Conservation (phyloP, 2,888 invertebrate species). For the Netelia inedita region DNA sequence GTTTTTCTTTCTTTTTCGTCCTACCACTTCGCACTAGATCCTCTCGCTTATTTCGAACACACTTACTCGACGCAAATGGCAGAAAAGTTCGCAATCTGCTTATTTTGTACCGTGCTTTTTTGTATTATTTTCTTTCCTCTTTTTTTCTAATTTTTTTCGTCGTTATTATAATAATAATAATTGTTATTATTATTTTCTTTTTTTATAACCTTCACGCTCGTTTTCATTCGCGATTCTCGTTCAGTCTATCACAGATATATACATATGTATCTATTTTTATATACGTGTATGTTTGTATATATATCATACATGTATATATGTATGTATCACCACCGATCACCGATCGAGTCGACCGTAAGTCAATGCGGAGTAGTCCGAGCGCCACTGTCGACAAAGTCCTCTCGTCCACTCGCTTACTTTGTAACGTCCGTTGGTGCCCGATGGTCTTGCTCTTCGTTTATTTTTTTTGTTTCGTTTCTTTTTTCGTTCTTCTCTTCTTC, state of each 20-base stretch:
- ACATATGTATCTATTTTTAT: constrained; percentile 9
- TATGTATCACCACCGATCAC: neutral
- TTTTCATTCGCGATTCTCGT: constrained; percentile 2
- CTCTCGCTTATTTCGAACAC: too few relatives aligned
- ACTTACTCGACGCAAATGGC: too few relatives aligned
- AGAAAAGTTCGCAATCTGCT: too few relatives aligned
- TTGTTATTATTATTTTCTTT: too few relatives aligned
- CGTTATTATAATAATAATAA: neutral
- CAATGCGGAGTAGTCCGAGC: too few relatives aligned
- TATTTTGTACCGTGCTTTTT: too few relatives aligned
- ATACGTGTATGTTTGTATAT: neutral
- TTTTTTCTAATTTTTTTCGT: constrained; percentile 3
- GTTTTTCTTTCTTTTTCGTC: too few relatives aligned
- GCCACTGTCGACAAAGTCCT: neutral
- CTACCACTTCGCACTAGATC: too few relatives aligned
- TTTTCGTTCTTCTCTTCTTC: neutral
- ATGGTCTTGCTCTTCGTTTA: neutral
- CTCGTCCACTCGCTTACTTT: neutral
- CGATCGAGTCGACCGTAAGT: neutral
- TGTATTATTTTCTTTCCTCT: too few relatives aligned
- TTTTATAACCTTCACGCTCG: too few relatives aligned
- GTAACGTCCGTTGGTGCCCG: neutral
- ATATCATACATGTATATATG: neutral
- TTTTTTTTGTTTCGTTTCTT: constrained; percentile 6
- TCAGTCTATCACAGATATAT: constrained; percentile 50